Conservation (phyloP, 1,140 invertebrate species). For the Drosophila asahinai region DNA sequence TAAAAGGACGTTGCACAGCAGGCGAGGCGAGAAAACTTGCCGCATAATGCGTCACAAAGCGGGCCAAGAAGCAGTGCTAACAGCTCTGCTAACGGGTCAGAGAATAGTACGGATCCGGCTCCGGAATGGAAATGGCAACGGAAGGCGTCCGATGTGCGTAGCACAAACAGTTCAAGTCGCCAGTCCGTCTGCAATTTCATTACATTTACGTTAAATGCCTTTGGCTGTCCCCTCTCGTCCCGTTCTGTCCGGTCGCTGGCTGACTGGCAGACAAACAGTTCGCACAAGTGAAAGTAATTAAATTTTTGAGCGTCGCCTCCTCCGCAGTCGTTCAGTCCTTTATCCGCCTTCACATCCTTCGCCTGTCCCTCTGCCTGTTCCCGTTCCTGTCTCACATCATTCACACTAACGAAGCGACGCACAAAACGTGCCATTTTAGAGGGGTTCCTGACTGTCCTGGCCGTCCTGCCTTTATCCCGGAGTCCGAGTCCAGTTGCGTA, state of each 20-base stretch:
- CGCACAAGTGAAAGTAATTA: conserved; percentile 82
- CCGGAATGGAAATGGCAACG: conserved; percentile 22
- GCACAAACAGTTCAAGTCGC: conserved; percentile 17
- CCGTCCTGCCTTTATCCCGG: not conserved
- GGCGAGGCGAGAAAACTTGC: conserved; percentile 57
- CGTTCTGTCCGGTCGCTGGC: not conserved
- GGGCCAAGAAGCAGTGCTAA: conserved; percentile 25
- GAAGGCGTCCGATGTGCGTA: conserved; percentile 53
- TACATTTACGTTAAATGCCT: conserved; percentile 80
- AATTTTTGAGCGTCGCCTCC: conserved; percentile 68
- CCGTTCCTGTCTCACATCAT: conserved; percentile 43
- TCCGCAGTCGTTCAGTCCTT: not conserved
- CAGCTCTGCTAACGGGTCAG: conserved; percentile 10
- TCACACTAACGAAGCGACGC: conserved; percentile 73
- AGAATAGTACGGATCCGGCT: not conserved
- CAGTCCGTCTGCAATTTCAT: conserved; percentile 70
- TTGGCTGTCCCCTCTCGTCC: conserved; percentile 52
- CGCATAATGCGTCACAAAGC: conserved; percentile 60
- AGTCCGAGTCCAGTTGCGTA: conserved; percentile 42
- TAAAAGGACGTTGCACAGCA: conserved; percentile 57
- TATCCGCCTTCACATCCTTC: conserved; percentile 1
- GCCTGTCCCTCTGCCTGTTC: not conserved
- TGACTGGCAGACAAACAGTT: conserved; percentile 71
- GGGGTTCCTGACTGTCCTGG: conserved; percentile 6
- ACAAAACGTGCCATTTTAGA: conserved; percentile 56